Percentiles rank a stretch among this genome's conserved stretches.
Conservation (phyloP, 2,888 invertebrate genomes). For the Monopis laevigella region DNA sequence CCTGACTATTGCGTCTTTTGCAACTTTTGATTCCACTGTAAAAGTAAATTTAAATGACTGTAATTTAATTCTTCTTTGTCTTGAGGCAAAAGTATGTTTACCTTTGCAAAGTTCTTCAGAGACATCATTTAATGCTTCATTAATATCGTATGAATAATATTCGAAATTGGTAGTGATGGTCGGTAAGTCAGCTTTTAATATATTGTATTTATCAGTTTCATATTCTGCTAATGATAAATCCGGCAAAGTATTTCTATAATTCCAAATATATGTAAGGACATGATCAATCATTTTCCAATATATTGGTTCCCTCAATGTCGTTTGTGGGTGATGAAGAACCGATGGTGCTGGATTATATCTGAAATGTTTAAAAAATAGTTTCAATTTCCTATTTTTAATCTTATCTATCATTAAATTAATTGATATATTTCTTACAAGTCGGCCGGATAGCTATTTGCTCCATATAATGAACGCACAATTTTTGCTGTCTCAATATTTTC, state of each 20-base stretch:
- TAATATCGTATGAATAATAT: conserved; percentile 37
- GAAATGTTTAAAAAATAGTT: conserved; percentile 18
- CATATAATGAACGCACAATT: conserved; percentile 39
- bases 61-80: conserved; percentile 43
- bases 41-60: conserved; percentile 37
- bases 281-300: conserved; percentile 44
- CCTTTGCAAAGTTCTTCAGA: conserved; percentile 12
- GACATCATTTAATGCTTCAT: conserved; percentile 28
- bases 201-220: conserved; percentile 33
- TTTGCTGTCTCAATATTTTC: conserved; percentile 40
- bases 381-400: not conserved
- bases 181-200: conserved; percentile 30
- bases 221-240: conserved; percentile 35
- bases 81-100: conserved; percentile 24
- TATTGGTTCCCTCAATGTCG: conserved; percentile 44
- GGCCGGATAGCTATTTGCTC: conserved; percentile 36
- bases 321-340: conserved; percentile 46
- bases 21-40: conserved; percentile 31
- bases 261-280: conserved; percentile 37
- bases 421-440: conserved; percentile 37
- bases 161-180: conserved; percentile 43
- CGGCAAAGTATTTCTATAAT: conserved; percentile 34
- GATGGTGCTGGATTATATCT: conserved; percentile 54
- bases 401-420: too few relatives aligned
- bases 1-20: conserved; percentile 32